Conservation (phyloP, 2,113 vertebrate species). For the Neotoma lepida region DNA sequence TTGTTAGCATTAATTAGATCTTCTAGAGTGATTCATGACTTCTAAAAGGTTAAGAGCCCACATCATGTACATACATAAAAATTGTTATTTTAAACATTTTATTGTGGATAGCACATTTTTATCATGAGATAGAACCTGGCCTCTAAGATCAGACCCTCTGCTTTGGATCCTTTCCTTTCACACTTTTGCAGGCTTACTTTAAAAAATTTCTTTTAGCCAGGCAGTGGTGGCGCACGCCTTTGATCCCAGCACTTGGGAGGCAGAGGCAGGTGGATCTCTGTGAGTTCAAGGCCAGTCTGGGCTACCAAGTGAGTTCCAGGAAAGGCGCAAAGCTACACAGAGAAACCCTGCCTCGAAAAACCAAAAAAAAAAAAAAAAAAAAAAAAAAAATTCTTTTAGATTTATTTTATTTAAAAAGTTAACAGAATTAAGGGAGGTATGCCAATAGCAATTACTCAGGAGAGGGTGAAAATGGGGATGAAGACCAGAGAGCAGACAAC, state of each 20-base stretch:
- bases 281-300: too few species aligned
- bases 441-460: not conserved
- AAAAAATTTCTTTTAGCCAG: too few species aligned
- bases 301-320: too few species aligned
- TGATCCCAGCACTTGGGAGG: too few species aligned
- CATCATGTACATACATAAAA: constrained; percentile 10
- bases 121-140: not conserved
- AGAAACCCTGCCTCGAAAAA: too few species aligned
- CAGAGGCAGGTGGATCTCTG: too few species aligned
- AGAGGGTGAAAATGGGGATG: not conserved
- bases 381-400: not conserved
- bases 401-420: not conserved
- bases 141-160: not conserved
- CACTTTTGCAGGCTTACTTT: not conserved
- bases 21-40: not conserved
- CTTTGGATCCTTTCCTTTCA: not conserved
- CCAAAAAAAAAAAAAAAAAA: too few species aligned
- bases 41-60: not conserved
- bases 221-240: too few species aligned
- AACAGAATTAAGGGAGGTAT: not conserved
- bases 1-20: constrained; percentile 34
- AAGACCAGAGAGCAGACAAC: not conserved
- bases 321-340: too few species aligned
- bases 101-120: constrained; percentile 16
- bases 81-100: not conserved